Percentiles rank a stretch among this genome's conserved stretches.
phyloP scores from a whole-genome alignment of 1,140 invertebrate species.

The Pseudomyrmex dendroicus region DNA sequence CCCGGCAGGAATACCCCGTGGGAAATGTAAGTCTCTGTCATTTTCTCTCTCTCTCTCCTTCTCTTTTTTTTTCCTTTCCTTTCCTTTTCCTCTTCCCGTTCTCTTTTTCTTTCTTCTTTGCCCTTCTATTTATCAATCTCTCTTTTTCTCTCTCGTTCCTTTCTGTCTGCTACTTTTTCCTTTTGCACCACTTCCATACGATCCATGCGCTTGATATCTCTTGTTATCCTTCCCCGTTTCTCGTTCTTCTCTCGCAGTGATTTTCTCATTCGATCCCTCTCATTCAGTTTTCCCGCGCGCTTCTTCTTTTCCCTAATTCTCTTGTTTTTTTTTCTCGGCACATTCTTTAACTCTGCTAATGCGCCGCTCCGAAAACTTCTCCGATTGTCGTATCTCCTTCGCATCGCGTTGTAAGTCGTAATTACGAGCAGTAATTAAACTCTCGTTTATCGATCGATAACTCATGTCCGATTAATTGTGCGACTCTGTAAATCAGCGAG shows the following conservation, averaged over 20 bases:
- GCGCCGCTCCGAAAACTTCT: conserved; percentile 45
- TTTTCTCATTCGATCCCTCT: conserved; percentile 50
- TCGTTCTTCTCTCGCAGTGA: conserved; percentile 47
- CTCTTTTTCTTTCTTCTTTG: conserved; percentile 12
- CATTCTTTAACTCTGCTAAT: conserved; percentile 33
- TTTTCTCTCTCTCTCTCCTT: conserved; percentile 49
- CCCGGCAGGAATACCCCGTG: conserved; percentile 75
- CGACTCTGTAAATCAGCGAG: conserved; percentile 58
- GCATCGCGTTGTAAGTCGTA: conserved; percentile 46
- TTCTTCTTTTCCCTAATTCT: conserved; percentile 14
- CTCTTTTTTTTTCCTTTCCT: neutral
- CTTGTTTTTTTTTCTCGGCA: neutral
- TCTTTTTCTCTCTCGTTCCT: neutral
- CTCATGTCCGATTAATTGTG: conserved; percentile 59
- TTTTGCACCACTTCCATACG: conserved; percentile 37
- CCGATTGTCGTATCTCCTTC: conserved; percentile 11
- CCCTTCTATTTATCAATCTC: neutral
- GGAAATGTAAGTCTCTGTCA: conserved; percentile 76
- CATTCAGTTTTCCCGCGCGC: conserved; percentile 17
- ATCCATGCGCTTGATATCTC: conserved; percentile 47
- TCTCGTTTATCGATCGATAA: conserved; percentile 51
- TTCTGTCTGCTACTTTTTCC: conserved; percentile 32
- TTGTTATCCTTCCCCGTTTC: conserved; percentile 64
- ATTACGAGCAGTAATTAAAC: conserved; percentile 55
- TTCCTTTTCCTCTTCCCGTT: conserved; percentile 58